phyloP scores from a whole-genome alignment of 1,140 invertebrate species.

The Chrysomallon squamiferum region DNA sequence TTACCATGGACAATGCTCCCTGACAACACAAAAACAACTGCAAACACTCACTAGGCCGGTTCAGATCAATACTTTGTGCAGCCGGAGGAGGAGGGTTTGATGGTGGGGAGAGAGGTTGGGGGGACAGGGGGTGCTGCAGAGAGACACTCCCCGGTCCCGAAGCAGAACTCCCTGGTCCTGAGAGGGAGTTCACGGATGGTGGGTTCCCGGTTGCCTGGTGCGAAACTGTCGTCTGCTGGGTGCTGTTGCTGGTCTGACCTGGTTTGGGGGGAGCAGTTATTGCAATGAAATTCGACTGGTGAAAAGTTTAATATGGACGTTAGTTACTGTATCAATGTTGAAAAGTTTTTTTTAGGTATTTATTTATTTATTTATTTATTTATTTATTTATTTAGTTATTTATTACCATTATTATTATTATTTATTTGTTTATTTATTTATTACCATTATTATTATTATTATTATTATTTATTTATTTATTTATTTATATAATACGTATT shows the following conservation, averaged over 20 bases:
- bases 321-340: no score
- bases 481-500: no score
- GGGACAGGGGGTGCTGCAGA: slow-evolving; percentile 23
- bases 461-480: no score
- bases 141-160: slow-evolving; percentile 15
- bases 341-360: no score
- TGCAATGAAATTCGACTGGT: background rate
- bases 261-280: background rate
- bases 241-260: slow-evolving; percentile 35
- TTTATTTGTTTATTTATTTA: no score
- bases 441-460: no score
- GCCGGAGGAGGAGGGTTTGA: slow-evolving; percentile 17
- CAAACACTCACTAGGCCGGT: slow-evolving; percentile 17
- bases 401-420: no score
- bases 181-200: slow-evolving; percentile 9
- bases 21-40: slow-evolving; percentile 19
- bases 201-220: slow-evolving; percentile 26
- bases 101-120: slow-evolving; percentile 19
- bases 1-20: background rate
- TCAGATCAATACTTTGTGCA: slow-evolving; percentile 10
- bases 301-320: no score
- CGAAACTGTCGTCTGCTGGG: slow-evolving; percentile 32
- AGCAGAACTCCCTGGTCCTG: background rate
- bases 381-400: no score
- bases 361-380: no score